Evolutionary conservation across 1,140 invertebrate genomes (phyloP).

Genomic region (Dolichoris vasculosae): DNA sequence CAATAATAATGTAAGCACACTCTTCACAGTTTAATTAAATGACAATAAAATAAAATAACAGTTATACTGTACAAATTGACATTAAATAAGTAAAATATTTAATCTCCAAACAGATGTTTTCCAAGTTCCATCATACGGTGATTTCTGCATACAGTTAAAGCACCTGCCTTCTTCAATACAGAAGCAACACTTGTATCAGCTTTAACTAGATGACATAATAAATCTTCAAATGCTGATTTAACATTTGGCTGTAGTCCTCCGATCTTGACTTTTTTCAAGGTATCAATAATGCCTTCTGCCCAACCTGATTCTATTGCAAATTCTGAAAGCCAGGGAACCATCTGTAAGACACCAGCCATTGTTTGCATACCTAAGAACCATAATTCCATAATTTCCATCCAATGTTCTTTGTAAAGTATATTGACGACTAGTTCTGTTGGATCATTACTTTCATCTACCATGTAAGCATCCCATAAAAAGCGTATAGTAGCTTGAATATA

Average conservation of each 20-base stretch:
- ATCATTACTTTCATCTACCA: conserved; percentile 89
- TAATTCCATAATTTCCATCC: conserved; percentile 91
- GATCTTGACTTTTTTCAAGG: conserved; percentile 86
- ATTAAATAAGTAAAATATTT: conserved; percentile 63
- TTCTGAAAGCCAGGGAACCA: conserved; percentile 91
- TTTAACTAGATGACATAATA: conserved; percentile 88
- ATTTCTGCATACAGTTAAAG: conserved; percentile 86
- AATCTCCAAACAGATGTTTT: conserved; percentile 89
- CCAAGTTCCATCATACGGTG: conserved; percentile 92
- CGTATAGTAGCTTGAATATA: conserved; percentile 91
- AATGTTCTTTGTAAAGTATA: conserved; percentile 88
- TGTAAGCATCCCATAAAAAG: conserved; percentile 94
- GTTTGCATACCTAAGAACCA: conserved; percentile 97
- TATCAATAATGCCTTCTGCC: conserved; percentile 89
- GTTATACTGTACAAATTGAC: conserved; percentile 46
- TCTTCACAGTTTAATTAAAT: conserved; percentile 38
- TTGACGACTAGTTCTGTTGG: conserved; percentile 86
- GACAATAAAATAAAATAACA: conserved; percentile 35
- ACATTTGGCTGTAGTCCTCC: conserved; percentile 87
- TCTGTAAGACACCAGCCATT: conserved; percentile 84
- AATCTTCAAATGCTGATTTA: conserved; percentile 92
- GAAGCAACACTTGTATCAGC: conserved; percentile 83
- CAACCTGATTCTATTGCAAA: conserved; percentile 94
- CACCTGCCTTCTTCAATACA: conserved; percentile 89
- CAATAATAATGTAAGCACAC: conserved; percentile 34